Conservation (phyloP, 2,888 invertebrate species). For the Lycocerus yunnanus region DNA sequence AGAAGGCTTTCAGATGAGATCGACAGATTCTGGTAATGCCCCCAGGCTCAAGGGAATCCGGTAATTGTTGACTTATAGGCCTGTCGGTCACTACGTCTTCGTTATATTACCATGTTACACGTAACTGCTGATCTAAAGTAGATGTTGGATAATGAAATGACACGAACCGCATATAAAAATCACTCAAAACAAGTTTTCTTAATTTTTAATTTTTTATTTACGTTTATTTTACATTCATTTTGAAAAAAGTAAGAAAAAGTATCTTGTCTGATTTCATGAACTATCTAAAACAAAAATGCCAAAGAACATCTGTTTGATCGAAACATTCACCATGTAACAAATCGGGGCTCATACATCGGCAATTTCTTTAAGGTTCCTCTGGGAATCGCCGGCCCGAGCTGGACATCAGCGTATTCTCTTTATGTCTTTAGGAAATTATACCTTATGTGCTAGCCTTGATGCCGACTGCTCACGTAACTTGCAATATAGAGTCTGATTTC, state of each 20-base stretch:
- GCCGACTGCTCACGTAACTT: conserved; percentile 44
- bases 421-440: conserved; percentile 56
- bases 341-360: conserved; percentile 56
- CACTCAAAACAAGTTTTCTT: neutral
- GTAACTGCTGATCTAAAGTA: conserved; percentile 30
- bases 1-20: conserved; percentile 33
- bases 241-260: neutral
- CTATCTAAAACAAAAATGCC: conserved; percentile 27
- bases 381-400: conserved; percentile 40
- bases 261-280: neutral
- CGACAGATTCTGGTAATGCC: conserved; percentile 37
- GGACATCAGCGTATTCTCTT: conserved; percentile 57
- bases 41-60: conserved; percentile 46
- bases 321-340: conserved; percentile 50
- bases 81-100: conserved; percentile 50
- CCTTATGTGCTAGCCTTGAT: conserved; percentile 51
- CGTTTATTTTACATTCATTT: neutral
- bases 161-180: conserved; percentile 3
- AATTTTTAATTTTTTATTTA: conserved; percentile 1
- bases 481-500: conserved; percentile 46
- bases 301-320: conserved; percentile 45
- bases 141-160: conserved; percentile 12
- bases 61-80: conserved; percentile 54
- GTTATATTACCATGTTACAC: conserved; percentile 35
- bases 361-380: conserved; percentile 56